Evolutionary conservation across 30 jellyfish, hydroid and myxozoan genomes (phyloP).

Genomic region (Phacellophora camtschatica): DNA sequence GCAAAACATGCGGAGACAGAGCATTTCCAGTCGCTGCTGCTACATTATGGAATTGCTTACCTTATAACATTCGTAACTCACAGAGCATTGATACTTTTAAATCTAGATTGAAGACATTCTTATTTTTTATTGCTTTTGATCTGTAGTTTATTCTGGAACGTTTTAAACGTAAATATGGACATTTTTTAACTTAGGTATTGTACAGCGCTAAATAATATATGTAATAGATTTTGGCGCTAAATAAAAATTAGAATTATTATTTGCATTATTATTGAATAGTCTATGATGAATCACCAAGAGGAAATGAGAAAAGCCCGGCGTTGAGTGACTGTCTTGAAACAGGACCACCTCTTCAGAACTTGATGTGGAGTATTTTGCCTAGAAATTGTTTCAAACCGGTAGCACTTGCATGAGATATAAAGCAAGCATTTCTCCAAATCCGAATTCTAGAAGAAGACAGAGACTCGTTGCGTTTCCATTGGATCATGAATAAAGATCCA

Average conservation of each 20-base stretch:
- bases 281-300: neutral
- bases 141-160: no score
- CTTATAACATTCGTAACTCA: neutral
- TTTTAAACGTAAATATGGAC: no score
- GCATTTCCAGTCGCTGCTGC: slow-evolving; percentile 46
- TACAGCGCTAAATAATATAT: no score
- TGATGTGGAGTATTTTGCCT: neutral
- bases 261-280: no score
- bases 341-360: slow-evolving; percentile 22
- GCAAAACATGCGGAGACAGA: slow-evolving; percentile 24
- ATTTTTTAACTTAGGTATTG: no score
- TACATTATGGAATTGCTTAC: neutral
- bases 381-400: slow-evolving; percentile 16
- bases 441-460: no score
- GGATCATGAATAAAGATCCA: no score
- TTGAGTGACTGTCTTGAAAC: slow-evolving; percentile 32
- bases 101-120: neutral
- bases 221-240: neutral
- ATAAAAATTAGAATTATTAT: no score
- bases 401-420: no score
- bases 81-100: neutral
- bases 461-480: no score
- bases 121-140: neutral
- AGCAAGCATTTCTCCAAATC: no score
- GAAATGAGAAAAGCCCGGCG: neutral